Evolutionary conservation across 2,888 invertebrate genomes (phyloP), one percentile per base, ranked within the genome.

Genomic region (Spisula subtruncata): DNA sequence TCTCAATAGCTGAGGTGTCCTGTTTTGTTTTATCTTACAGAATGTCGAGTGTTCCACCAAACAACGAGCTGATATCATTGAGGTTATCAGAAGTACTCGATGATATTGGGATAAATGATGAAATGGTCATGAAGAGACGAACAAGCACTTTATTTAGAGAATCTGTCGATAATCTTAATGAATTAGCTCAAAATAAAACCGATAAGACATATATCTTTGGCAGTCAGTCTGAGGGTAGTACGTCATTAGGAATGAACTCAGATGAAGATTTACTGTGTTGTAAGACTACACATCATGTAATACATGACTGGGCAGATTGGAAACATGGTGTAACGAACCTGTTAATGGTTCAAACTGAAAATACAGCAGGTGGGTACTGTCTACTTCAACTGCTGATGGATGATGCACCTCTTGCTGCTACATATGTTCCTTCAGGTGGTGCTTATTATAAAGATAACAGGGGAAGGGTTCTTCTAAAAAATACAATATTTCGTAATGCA

Each of bases 211-310:
- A 81, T 81, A n/a, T 18, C 2, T 84, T 85, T 79, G 89, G 89
- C 0, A 89, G 89, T 79, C 82, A 82, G 29, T 48, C 85, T 18
- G 89, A 89, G 46, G 81, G 89, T 16, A 71, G 85, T 35, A 89
- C 79, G 25, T 56, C 85, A 20, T 0, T n/a, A n/a, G 85, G 80
- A n/a, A 20, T 85, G 6, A 18, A 32, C 0, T 79, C 85, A 0
- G 85, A 85, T 51, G 12, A 35, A 14, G 85, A 85, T 35, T n/a
- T 51, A 2, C n/a, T 85, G 16, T 8, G 1, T 32, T 85, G 85
- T 48, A 0, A 54, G 8, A 20, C 51, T 18, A n/a, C 14, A 10
- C 54, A 48, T 32, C 75, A 79, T 56, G 79, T 85, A 29, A 85
- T 85, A 35, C 10, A n/a, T 25, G 80, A 85, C n/a, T 20, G n/a